These are phyloP conservation scores for Drosophila rufa DNA, from an alignment of 1,140 invertebrate genomes.

Conservation along the genomic window DNA sequence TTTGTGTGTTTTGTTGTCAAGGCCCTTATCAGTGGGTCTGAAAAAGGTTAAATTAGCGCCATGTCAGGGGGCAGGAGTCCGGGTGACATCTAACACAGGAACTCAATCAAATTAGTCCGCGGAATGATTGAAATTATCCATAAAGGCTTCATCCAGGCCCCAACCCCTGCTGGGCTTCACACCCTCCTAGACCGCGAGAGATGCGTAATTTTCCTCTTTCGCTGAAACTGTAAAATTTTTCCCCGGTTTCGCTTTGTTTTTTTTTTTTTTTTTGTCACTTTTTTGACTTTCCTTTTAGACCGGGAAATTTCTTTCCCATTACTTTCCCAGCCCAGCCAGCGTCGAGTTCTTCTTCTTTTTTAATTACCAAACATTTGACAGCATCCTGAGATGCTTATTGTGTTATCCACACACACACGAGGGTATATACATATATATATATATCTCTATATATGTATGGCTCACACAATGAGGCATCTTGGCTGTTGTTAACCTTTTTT, in stretches of 20 bases:
- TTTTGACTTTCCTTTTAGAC: constrained; percentile 29
- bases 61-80: constrained; percentile 15
- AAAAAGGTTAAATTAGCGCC: constrained; percentile 45
- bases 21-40: constrained; percentile 3
- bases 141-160: neutral
- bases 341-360: constrained; percentile 41
- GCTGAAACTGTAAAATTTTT: constrained; percentile 57
- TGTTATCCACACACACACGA: constrained; percentile 40
- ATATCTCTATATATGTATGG: neutral
- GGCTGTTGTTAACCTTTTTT: constrained; percentile 61
- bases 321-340: constrained; percentile 29
- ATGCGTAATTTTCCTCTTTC: constrained; percentile 18
- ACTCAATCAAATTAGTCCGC: constrained; percentile 77
- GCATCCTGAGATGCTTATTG: constrained; percentile 77
- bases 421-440: neutral
- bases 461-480: constrained; percentile 20
- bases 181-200: neutral
- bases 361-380: constrained; percentile 81
- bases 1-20: neutral
- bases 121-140: constrained; percentile 31
- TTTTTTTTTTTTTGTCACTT: neutral
- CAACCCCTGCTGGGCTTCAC: neutral
- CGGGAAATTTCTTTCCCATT: constrained; percentile 43
- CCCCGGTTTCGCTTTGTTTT: constrained; percentile 28
- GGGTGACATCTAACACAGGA: constrained; percentile 70